A percentile compares a stretch with the other conserved stretches of the same genome.
Conservation (phyloP, 1,140 invertebrate genomes). For the Leptinotarsa undecemlineata region DNA sequence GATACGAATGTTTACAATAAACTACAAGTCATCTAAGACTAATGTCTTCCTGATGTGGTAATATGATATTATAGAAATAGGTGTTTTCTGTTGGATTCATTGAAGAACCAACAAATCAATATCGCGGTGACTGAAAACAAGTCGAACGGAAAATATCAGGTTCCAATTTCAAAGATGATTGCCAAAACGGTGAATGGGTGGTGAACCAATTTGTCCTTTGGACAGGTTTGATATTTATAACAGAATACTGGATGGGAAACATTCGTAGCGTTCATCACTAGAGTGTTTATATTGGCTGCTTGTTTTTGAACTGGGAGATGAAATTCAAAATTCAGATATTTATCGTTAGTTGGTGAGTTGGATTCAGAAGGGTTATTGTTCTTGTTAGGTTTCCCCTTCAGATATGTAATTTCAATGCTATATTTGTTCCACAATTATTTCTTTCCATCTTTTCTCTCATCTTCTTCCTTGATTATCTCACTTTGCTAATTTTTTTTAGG, state of each 20-base stretch:
- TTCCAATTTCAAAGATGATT: not conserved
- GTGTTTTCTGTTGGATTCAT: not conserved
- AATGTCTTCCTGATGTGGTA: not conserved
- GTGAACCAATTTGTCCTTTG: not conserved
- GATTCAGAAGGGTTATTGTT: too few species aligned
- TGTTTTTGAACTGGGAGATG: too few species aligned
- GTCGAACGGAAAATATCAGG: not conserved
- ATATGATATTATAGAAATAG: not conserved
- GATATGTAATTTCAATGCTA: too few species aligned
- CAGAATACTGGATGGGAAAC: not conserved
- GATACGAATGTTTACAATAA: not conserved
- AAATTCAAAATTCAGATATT: too few species aligned
- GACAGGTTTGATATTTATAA: conserved; percentile 1
- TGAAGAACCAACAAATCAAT: not conserved
- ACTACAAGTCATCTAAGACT: not conserved
- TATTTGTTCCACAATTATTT: too few species aligned
- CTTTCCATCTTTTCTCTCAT: too few species aligned
- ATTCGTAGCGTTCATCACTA: too few species aligned
- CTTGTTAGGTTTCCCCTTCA: too few species aligned
- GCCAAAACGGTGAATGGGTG: not conserved
- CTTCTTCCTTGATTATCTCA: too few species aligned
- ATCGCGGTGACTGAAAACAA: not conserved
- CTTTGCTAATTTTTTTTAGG: too few species aligned
- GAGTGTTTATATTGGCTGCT: too few species aligned
- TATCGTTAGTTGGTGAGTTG: too few species aligned